A percentile compares a stretch with the other conserved stretches of the same genome.
Conservation (phyloP, 23 tunicate genomes). For the Diplosoma virens region DNA sequence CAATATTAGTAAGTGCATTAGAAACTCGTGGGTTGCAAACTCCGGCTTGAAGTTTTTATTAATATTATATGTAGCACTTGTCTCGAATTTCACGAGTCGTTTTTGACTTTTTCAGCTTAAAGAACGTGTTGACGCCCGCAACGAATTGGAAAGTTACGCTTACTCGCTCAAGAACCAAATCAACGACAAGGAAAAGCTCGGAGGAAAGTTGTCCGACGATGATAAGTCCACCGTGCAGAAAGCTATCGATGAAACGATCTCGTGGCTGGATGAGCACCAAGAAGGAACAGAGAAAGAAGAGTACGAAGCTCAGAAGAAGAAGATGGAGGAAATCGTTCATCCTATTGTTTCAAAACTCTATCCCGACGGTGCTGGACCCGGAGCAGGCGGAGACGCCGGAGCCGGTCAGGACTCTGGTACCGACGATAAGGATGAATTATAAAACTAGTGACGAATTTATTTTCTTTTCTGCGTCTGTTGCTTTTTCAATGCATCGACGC, state of each 20-base stretch:
- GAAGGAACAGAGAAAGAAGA: constrained; percentile 86
- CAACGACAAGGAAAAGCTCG: constrained; percentile 87
- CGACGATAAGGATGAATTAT: constrained; percentile 83
- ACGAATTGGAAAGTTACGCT: constrained; percentile 93
- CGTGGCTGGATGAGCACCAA: constrained; percentile 94
- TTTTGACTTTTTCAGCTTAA: constrained; percentile 53
- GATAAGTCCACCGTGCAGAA: constrained; percentile 70
- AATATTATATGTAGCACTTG: too few species aligned
- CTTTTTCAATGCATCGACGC: background rate
- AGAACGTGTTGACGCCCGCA: constrained; percentile 91
- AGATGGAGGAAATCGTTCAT: constrained; percentile 88
- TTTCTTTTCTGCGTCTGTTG: background rate
- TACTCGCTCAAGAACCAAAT: constrained; percentile 94
- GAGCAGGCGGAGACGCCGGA: constrained; percentile 19
- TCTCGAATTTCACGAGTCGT: too few species aligned
- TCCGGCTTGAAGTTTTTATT: too few species aligned
- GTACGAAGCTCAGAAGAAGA: constrained; percentile 89
- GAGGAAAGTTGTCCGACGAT: constrained; percentile 85
- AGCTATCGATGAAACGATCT: constrained; percentile 89
- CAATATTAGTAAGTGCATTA: too few species aligned
- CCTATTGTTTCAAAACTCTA: constrained; percentile 89
- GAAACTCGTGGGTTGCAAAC: too few species aligned
- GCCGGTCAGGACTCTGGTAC: constrained; percentile 25
- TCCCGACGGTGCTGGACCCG: constrained; percentile 69
- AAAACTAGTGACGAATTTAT: background rate